Evolutionary conservation across 2,113 vertebrate species (phyloP).

Genomic region (Motacilla tschutschensis): DNA sequence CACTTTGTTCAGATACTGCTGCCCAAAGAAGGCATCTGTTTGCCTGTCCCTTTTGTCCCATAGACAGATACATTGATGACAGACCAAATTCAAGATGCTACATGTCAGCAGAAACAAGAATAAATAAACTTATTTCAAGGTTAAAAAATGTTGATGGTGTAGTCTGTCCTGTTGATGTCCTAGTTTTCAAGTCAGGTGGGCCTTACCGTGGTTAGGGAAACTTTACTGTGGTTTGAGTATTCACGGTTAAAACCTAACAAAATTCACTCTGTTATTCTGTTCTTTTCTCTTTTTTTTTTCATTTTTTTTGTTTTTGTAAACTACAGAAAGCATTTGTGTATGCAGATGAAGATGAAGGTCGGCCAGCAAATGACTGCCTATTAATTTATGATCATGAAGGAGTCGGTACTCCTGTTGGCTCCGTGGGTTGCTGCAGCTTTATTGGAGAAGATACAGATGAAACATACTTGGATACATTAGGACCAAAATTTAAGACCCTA

Average conservation of each 20-base stretch:
- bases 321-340: conserved; percentile 82
- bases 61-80: accelerated
- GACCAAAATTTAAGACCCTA: conserved; percentile 89
- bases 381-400: conserved; percentile 85
- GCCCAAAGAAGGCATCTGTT: background rate
- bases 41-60: background rate
- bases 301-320: background rate
- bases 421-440: conserved; percentile 88
- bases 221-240: background rate
- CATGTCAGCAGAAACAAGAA: background rate
- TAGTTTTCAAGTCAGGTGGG: background rate
- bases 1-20: background rate
- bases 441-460: conserved; percentile 85
- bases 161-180: background rate
- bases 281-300: background rate
- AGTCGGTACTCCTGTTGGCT: conserved; percentile 77
- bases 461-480: conserved; percentile 84
- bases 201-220: background rate
- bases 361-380: conserved; percentile 73
- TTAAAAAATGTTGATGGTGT: background rate
- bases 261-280: background rate
- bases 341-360: conserved; percentile 72
- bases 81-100: background rate
- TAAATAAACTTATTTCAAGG: background rate
- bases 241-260: background rate